Percentiles rank a stretch among this genome's conserved stretches.
These are phyloP conservation scores for Gisinianus flammeolus DNA, from an alignment of 2,888 invertebrate genomes.

Conservation along the genomic window DNA sequence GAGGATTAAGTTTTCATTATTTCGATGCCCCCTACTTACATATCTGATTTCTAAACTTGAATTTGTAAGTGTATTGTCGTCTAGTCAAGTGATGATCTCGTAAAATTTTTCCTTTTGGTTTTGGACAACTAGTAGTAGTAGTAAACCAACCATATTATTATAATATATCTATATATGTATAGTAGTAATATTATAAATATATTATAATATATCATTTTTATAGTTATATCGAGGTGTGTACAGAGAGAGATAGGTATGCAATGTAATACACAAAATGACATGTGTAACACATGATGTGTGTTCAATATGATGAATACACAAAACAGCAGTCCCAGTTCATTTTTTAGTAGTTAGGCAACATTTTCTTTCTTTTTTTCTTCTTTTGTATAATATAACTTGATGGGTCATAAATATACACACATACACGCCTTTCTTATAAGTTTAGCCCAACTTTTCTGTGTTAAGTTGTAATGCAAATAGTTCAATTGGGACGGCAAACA, in stretches of 20 bases:
- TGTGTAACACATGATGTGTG: too few species aligned
- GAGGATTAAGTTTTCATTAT: slow-evolving; percentile 8
- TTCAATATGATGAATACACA: slow-evolving; percentile 36
- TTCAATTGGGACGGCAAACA: slow-evolving; percentile 58
- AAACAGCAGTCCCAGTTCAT: slow-evolving; percentile 35
- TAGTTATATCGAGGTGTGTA: slow-evolving; percentile 5
- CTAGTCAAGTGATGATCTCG: slow-evolving; percentile 42
- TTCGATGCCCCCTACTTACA: background rate
- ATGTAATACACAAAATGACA: slow-evolving; percentile 22
- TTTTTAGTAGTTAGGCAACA: slow-evolving; percentile 35
- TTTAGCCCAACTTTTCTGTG: slow-evolving; percentile 25
- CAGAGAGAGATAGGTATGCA: slow-evolving; percentile 28
- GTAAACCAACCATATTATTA: slow-evolving; percentile 14
- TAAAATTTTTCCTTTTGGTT: slow-evolving; percentile 14
- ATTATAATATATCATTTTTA: slow-evolving; percentile 20
- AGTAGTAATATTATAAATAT: slow-evolving; percentile 26
- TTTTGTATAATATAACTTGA: slow-evolving; percentile 2
- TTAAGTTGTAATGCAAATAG: slow-evolving; percentile 39
- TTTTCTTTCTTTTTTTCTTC: background rate
- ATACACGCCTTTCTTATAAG: slow-evolving; percentile 22
- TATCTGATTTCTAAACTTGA: slow-evolving; percentile 14
- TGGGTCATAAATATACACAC: slow-evolving; percentile 29
- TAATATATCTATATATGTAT: too few species aligned
- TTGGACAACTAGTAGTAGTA: background rate
- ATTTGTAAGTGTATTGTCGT: slow-evolving; percentile 40